Evolutionary conservation across 2,797 vertebrate genomes (phyloP).

Genomic region (Eleutherodactylus coqui): DNA sequence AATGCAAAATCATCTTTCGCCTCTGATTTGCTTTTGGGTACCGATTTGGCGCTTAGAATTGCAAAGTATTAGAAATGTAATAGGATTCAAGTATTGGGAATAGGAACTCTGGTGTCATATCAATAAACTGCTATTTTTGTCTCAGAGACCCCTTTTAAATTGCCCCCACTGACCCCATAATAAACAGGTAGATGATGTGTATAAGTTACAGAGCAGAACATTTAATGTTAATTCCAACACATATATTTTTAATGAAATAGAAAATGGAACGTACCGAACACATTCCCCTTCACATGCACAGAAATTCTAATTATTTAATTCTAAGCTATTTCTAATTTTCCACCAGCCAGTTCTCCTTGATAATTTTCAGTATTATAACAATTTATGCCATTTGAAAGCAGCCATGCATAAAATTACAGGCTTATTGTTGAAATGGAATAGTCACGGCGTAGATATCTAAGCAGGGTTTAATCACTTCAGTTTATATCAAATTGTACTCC

Average conservation of each 20-base stretch:
- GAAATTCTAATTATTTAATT: constrained; percentile 83
- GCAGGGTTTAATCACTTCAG: constrained; percentile 82
- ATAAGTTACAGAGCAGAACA: constrained; percentile 44
- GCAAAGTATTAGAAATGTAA: neutral
- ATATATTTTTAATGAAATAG: constrained; percentile 82
- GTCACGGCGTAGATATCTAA: constrained; percentile 82
- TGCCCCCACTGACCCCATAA: neutral
- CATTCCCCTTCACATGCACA: constrained; percentile 74
- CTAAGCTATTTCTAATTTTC: constrained; percentile 81
- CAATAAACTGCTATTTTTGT: neutral
- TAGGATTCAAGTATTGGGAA: neutral
- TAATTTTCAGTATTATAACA: constrained; percentile 82
- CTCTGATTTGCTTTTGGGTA: neutral
- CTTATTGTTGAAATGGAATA: constrained; percentile 83
- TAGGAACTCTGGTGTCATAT: too few relatives aligned
- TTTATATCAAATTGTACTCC: constrained; percentile 84
- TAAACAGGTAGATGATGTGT: constrained; percentile 51
- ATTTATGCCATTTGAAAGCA: constrained; percentile 84
- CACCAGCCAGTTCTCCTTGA: constrained; percentile 80
- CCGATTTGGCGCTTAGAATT: neutral
- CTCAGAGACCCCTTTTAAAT: neutral
- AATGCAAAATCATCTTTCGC: neutral
- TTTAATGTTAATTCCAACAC: constrained; percentile 77
- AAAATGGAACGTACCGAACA: constrained; percentile 76
- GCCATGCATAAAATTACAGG: constrained; percentile 86